A percentile compares a stretch with the other conserved stretches of the same genome.
These are phyloP conservation scores for Episyrphus balteatus DNA, from an alignment of 1,140 invertebrate genomes.

Conservation along the genomic window DNA sequence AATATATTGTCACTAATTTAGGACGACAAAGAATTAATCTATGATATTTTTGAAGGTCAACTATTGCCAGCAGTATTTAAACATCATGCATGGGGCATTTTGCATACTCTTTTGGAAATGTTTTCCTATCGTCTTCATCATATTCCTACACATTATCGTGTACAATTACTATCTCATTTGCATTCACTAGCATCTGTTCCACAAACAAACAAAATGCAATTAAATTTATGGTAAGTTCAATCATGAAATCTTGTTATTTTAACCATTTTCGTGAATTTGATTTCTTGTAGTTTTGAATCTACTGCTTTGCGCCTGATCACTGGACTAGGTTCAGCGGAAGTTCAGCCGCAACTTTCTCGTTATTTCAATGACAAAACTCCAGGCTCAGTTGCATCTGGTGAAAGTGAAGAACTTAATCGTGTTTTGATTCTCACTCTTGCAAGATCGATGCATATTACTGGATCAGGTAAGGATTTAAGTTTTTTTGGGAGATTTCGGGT, in stretches of 20 bases:
- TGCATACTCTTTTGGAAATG: conserved; percentile 92
- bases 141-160: conserved; percentile 88
- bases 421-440: conserved; percentile 87
- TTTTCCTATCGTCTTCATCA: conserved; percentile 93
- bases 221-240: conserved; percentile 63
- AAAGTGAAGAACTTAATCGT: conserved; percentile 90
- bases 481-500: not conserved
- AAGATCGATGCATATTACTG: conserved; percentile 85
- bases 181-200: conserved; percentile 79
- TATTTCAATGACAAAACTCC: conserved; percentile 70
- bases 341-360: conserved; percentile 79
- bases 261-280: conserved; percentile 2
- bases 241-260: conserved; percentile 37
- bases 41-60: conserved; percentile 47
- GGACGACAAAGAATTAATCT: too few relatives aligned
- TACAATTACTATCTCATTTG: conserved; percentile 81
- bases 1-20: conserved; percentile 35
- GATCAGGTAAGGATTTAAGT: conserved; percentile 40
- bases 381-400: conserved; percentile 67
- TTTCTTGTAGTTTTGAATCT: conserved; percentile 61
- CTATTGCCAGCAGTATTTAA: conserved; percentile 82
- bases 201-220: conserved; percentile 88
- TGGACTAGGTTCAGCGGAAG: conserved; percentile 81
- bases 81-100: conserved; percentile 84
- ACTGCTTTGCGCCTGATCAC: conserved; percentile 85